These are phyloP conservation scores for Dryocosmus kuriphilus DNA, from an alignment of 2,888 invertebrate genomes.

Conservation along the genomic window DNA sequence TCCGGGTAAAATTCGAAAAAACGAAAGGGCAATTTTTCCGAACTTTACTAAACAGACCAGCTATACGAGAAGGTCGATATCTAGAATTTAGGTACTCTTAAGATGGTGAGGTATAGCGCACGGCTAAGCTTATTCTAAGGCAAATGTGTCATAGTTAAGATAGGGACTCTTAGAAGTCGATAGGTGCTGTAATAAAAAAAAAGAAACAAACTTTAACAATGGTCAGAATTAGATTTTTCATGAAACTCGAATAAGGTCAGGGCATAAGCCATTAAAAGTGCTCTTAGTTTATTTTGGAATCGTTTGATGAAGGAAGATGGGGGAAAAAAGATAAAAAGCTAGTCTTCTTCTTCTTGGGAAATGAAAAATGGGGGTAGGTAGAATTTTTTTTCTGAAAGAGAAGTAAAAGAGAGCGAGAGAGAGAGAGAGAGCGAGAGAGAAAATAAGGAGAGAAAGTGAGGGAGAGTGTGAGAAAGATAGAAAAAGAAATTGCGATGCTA, in stretches of 20 bases:
- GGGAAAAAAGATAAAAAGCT: slow-evolving; percentile 64
- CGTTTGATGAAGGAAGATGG: slow-evolving; percentile 66
- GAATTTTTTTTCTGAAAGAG: slow-evolving; percentile 69
- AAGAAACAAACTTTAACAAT: slow-evolving; percentile 80
- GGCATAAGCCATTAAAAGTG: slow-evolving; percentile 76
- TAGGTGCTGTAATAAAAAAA: slow-evolving; percentile 82
- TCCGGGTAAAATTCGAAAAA: not conserved
- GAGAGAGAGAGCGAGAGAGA: slow-evolving; percentile 54
- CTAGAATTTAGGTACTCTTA: slow-evolving; percentile 51
- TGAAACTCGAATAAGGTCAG: slow-evolving; percentile 73
- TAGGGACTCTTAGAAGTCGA: slow-evolving; percentile 76
- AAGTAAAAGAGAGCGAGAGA: slow-evolving; percentile 56
- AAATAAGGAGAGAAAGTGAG: slow-evolving; percentile 52
- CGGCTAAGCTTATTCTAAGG: slow-evolving; percentile 76
- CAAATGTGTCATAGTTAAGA: slow-evolving; percentile 79
- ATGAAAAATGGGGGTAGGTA: slow-evolving; percentile 70
- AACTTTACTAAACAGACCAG: not conserved
- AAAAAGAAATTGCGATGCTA: slow-evolving; percentile 38
- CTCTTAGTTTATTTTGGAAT: slow-evolving; percentile 76
- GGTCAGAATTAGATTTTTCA: slow-evolving; percentile 84
- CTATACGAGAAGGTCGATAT: not conserved
- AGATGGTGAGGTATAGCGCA: slow-evolving; percentile 68
- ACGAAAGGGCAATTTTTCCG: not conserved
- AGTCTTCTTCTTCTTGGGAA: slow-evolving; percentile 75
- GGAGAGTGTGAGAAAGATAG: slow-evolving; percentile 49